A percentile compares a stretch with the other conserved stretches of the same genome.
These are phyloP conservation scores for Drosophila flavopinicola DNA, from an alignment of 2,888 invertebrate genomes.

Conservation along the genomic window DNA sequence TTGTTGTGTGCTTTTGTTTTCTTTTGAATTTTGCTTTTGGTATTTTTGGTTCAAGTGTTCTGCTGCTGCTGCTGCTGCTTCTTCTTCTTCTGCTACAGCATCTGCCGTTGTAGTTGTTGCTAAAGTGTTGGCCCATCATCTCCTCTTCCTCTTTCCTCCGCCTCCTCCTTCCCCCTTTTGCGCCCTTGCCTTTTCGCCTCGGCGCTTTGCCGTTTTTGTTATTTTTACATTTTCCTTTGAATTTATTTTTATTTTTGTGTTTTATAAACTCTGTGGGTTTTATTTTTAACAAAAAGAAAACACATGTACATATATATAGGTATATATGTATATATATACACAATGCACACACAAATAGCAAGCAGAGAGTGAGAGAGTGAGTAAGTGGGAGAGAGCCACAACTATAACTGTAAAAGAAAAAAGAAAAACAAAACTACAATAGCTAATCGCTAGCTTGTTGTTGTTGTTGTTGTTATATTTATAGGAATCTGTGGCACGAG, in stretches of 20 bases:
- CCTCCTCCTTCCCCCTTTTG: neutral
- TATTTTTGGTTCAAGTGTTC: slow-evolving; percentile 59
- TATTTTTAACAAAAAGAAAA: slow-evolving; percentile 66
- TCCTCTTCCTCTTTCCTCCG: neutral
- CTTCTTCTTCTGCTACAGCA: slow-evolving; percentile 8
- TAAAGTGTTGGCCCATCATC: slow-evolving; percentile 41
- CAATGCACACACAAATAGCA: slow-evolving; percentile 47
- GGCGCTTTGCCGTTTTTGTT: slow-evolving; percentile 67
- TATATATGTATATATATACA: slow-evolving; percentile 2
- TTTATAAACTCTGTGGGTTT: slow-evolving; percentile 78
- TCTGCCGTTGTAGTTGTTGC: slow-evolving; percentile 32
- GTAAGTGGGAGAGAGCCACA: slow-evolving; percentile 13
- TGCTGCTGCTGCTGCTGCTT: slow-evolving; percentile 6
- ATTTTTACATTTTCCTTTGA: slow-evolving; percentile 77
- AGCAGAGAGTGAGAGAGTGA: slow-evolving; percentile 13
- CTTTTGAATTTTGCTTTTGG: slow-evolving; percentile 47
- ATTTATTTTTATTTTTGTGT: slow-evolving; percentile 70
- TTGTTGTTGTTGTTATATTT: slow-evolving; percentile 33
- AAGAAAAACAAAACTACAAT: slow-evolving; percentile 4
- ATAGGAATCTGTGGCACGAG: slow-evolving; percentile 63
- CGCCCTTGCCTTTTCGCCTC: slow-evolving; percentile 40
- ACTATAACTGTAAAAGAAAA: slow-evolving; percentile 22
- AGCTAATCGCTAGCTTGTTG: slow-evolving; percentile 11
- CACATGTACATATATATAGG: neutral
- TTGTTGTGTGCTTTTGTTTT: slow-evolving; percentile 47